These are phyloP conservation scores for Pseudomyrmex cubaensis DNA, from an alignment of 1,140 invertebrate species.

Conservation along the genomic window DNA sequence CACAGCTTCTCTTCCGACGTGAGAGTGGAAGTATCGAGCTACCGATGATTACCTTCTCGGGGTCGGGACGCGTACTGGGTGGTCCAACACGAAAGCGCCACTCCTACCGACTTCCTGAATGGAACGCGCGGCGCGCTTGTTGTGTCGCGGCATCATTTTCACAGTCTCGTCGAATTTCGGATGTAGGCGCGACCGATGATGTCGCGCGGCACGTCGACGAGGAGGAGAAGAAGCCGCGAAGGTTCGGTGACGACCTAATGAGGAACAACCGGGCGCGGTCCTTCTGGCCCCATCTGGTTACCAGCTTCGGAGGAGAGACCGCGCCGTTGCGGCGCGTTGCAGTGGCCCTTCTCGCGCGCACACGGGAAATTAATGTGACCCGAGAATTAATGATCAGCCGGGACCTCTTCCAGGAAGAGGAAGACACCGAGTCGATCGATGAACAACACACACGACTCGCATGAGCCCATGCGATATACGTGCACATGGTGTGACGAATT, in stretches of 20 bases:
- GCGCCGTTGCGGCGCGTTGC: not conserved
- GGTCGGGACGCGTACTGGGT: constrained; percentile 47
- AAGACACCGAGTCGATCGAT: constrained; percentile 46
- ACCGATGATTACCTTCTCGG: constrained; percentile 50
- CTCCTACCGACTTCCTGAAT: constrained; percentile 68
- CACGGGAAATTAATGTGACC: constrained; percentile 82
- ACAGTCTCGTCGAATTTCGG: constrained; percentile 71
- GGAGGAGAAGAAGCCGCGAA: constrained; percentile 51
- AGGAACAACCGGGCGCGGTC: constrained; percentile 67
- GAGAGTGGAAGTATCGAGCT: constrained; percentile 17
- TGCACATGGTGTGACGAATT: constrained; percentile 79
- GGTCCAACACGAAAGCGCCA: constrained; percentile 62
- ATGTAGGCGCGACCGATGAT: constrained; percentile 71
- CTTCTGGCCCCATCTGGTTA: constrained; percentile 67
- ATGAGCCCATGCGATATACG: constrained; percentile 5
- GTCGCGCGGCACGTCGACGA: constrained; percentile 19
- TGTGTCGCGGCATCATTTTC: constrained; percentile 58
- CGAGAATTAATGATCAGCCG: constrained; percentile 82
- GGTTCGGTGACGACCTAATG: constrained; percentile 76
- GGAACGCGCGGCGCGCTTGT: constrained; percentile 55
- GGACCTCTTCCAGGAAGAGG: constrained; percentile 65
- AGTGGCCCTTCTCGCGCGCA: constrained; percentile 32
- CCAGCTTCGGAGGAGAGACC: constrained; percentile 65
- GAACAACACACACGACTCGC: constrained; percentile 57
- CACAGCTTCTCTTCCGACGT: constrained; percentile 8